Base-by-base conservation (phyloP, 37 sponge, comb jelly and placozoan species). In the Mnemiopsis leidyi region DNA sequence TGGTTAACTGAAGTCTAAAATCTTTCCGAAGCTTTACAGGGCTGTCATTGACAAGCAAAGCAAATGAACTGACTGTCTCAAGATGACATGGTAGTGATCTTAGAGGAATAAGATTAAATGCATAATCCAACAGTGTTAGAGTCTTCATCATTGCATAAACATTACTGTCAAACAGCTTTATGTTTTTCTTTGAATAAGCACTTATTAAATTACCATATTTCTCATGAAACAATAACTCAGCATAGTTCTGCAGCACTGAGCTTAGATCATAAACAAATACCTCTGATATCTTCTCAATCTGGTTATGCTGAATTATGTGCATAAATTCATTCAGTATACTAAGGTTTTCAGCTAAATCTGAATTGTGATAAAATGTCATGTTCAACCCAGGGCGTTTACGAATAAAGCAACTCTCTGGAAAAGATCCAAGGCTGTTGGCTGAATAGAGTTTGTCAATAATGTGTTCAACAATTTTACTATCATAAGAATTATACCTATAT, bases 1-100 rank as follows among this genome's bases (percentile, higher is more conserved):
- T 21, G 29, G 90, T 85, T 38, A 85, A 36, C 61, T 85, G 90
- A 25, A 21, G 40, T 85, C 32, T 77, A 3, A 77, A 77, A 77
- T 77, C 36, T 77, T 77, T 33, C 1, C 20, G 33, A 32, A 77
- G 79, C 36, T 77, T 77, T 9, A 28, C 1, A 20, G 34, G 34
- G 20, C 33, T 32, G 2, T 34, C 79, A 20, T 34, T 77, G 18
- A 77, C 18, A 1, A 77, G 0, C 79, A 77, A 32, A 34, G 79
- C 79, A 77, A 77, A 77, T 28, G 26, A 31, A 3, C 1, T 32
- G 16, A 77, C 36, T 3, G 30, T 9, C 2, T 32, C 36, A 2
- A 33, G 36, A 32, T 77, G 33, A 77, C 79, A 77, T 77, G 79
- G 36, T 20, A 77, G 36, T 34, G 79, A 77, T 34, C 18, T 77